A percentile compares a stretch with the other conserved stretches of the same genome.
These are phyloP conservation scores for Acromyrmex heyeri DNA, from an alignment of 1,140 invertebrate species.

Conservation along the genomic window DNA sequence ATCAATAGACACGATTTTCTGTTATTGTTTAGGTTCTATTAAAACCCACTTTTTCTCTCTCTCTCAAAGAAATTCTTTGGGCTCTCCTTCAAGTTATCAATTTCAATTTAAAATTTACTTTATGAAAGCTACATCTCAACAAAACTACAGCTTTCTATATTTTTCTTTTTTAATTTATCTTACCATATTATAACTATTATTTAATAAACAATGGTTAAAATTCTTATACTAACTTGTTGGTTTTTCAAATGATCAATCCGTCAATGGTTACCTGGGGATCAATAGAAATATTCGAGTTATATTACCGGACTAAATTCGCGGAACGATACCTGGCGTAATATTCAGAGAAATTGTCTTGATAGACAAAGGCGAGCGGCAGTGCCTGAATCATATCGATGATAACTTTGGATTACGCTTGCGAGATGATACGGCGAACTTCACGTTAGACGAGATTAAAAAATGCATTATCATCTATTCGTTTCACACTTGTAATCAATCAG, in stretches of 20 bases:
- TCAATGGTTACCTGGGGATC: conserved; percentile 30
- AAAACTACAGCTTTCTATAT: not conserved
- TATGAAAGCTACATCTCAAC: not conserved
- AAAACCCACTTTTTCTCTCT: too few species aligned
- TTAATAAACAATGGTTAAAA: conserved; percentile 33
- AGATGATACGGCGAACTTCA: conserved; percentile 15
- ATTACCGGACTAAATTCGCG: conserved; percentile 13
- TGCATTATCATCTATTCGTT: conserved; percentile 1
- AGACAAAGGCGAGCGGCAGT: not conserved
- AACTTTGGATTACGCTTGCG: conserved; percentile 17
- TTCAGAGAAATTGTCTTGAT: not conserved
- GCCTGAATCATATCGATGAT: conserved; percentile 28
- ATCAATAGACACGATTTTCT: not conserved
- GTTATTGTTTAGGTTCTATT: not conserved
- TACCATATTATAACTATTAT: not conserved
- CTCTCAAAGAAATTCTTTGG: too few species aligned
- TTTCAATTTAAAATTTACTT: too few species aligned
- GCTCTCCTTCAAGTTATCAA: too few species aligned
- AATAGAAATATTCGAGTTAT: conserved; percentile 40
- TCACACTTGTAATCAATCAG: not conserved
- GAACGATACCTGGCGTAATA: conserved; percentile 10
- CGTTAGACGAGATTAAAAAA: not conserved
- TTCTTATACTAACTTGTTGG: conserved; percentile 15
- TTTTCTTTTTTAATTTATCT: not conserved
- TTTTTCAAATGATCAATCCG: not conserved